These are phyloP conservation scores for Calcarius lapponicus DNA, from an alignment of 2,797 vertebrate species.

Conservation along the genomic window DNA sequence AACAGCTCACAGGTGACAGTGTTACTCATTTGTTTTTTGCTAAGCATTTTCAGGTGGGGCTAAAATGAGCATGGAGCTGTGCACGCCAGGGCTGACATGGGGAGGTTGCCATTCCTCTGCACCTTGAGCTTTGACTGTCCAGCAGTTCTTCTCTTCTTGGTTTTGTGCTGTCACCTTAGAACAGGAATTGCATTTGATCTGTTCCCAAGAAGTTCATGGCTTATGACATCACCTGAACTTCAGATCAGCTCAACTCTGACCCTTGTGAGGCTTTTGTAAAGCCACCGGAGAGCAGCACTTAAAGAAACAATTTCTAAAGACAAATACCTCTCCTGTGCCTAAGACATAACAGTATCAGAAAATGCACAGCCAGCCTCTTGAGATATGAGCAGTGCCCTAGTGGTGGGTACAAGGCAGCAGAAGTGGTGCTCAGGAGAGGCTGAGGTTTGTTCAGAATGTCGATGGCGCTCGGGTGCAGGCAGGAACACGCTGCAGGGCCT, in stretches of 20 bases:
- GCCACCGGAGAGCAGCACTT: not conserved
- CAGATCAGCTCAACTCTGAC: not conserved
- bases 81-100: not conserved
- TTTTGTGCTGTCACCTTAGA: not conserved
- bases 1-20: not conserved
- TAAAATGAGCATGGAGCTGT: not conserved
- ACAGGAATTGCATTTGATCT: not conserved
- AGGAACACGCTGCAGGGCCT: conserved; percentile 9
- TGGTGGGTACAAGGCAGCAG: not conserved
- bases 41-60: not conserved
- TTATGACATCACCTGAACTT: not conserved
- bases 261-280: not conserved
- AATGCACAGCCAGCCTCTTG: conserved; percentile 2
- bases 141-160: not conserved
- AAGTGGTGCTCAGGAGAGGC: conserved; percentile 11
- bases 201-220: not conserved
- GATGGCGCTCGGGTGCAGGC: not conserved
- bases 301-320: not conserved
- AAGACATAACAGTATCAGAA: conserved; percentile 11
- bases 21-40: not conserved
- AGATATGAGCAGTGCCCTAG: not conserved
- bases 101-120: not conserved
- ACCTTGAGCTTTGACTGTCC: not conserved
- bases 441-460: conserved; percentile 3
- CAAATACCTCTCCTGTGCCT: not conserved